A percentile compares a stretch with the other conserved stretches of the same genome.
These are phyloP conservation scores for Diplodus puntazzo DNA, from an alignment of 2,797 vertebrate species.

Conservation along the genomic window DNA sequence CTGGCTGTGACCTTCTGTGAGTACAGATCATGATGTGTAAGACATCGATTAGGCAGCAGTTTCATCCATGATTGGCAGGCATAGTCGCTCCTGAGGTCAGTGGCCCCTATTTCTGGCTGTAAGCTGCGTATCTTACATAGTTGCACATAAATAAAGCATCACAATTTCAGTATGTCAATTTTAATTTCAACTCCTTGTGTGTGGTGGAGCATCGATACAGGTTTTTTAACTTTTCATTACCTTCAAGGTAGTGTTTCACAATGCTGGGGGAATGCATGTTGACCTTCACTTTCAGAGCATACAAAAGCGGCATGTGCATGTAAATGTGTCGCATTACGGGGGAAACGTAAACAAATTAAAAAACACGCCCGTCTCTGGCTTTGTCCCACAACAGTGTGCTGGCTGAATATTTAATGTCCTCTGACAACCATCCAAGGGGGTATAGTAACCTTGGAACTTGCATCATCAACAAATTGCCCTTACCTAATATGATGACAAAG, in stretches of 20 bases:
- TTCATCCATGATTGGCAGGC: conserved; percentile 42
- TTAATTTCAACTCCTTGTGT: neutral
- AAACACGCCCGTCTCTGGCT: conserved; percentile 17
- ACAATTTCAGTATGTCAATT: conserved; percentile 4
- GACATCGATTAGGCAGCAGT: conserved; percentile 29
- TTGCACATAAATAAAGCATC: conserved; percentile 37
- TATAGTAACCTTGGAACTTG: conserved; percentile 56
- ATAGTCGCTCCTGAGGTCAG: conserved; percentile 34
- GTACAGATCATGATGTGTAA: neutral
- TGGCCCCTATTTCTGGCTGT: conserved; percentile 25
- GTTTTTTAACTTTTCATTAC: conserved; percentile 45
- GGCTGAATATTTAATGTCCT: conserved; percentile 36
- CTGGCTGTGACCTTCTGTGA: conserved; percentile 1
- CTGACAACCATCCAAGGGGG: conserved; percentile 13
- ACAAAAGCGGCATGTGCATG: neutral
- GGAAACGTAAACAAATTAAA: conserved; percentile 47
- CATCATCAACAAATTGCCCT: conserved; percentile 54
- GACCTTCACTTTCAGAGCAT: conserved; percentile 9
- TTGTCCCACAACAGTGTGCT: conserved; percentile 8
- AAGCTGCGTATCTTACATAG: conserved; percentile 17
- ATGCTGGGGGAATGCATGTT: conserved; percentile 13
- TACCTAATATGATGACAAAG: conserved; percentile 41
- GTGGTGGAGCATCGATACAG: conserved; percentile 4
- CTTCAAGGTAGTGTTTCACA: conserved; percentile 21
- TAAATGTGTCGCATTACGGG: conserved; percentile 23